Percentiles rank a stretch among this genome's conserved stretches.
Evolutionary conservation across 2,888 invertebrate genomes (phyloP).

Genomic region (Cephus nigrinus): DNA sequence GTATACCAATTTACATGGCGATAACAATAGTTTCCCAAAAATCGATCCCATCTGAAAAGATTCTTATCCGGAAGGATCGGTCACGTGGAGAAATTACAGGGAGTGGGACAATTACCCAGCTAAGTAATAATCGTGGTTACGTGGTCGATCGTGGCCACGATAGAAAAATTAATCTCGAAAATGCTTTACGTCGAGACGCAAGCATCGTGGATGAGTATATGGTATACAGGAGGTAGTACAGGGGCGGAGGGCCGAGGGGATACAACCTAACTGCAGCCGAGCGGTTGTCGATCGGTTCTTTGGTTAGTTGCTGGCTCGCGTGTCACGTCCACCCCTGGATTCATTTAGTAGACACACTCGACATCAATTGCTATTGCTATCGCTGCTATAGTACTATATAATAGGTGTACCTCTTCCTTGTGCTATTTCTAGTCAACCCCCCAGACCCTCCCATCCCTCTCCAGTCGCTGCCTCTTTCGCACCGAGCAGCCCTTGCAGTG

Average conservation of each 20-base stretch:
- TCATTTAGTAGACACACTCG: constrained; percentile 42
- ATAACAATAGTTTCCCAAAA: background rate
- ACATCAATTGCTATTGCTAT: constrained; percentile 22
- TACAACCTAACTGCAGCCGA: constrained; percentile 45
- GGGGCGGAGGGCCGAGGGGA: background rate
- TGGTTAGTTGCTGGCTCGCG: constrained; percentile 46
- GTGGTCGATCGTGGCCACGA: constrained; percentile 41
- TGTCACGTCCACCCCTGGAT: constrained; percentile 51
- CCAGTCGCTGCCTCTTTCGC: background rate
- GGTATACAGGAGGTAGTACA: background rate
- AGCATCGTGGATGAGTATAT: background rate
- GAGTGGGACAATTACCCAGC: background rate
- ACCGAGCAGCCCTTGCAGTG: background rate
- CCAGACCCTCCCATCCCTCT: background rate
- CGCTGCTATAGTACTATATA: constrained; percentile 6
- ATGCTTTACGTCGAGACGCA: constrained; percentile 30
- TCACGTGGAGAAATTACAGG: background rate
- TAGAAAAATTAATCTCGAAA: constrained; percentile 62
- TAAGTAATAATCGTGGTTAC: constrained; percentile 13
- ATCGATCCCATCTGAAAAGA: background rate
- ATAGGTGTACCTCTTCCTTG: background rate
- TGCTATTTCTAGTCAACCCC: background rate
- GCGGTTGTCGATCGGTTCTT: constrained; percentile 26
- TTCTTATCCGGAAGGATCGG: background rate
- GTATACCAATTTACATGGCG: background rate